A percentile compares a stretch with the other conserved stretches of the same genome.
phyloP scores from a whole-genome alignment of 2,888 invertebrate species.

The Blera fallax region DNA sequence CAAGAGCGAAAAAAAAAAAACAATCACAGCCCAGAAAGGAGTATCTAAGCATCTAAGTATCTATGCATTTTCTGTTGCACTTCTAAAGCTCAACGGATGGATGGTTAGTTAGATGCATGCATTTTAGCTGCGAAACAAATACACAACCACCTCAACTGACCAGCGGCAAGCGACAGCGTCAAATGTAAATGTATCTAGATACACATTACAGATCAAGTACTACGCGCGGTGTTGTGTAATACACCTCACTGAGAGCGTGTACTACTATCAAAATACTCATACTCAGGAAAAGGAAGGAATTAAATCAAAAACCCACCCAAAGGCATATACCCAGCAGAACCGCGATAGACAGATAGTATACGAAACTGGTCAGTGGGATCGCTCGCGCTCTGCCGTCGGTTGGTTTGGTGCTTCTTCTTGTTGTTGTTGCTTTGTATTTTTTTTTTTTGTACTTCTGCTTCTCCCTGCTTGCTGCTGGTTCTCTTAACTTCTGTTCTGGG shows the following conservation, averaged over 20 bases:
- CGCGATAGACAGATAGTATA: conserved; percentile 35
- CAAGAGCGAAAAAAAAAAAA: background rate
- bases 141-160: conserved; percentile 3
- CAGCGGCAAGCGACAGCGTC: conserved; percentile 13
- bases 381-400: background rate
- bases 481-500: conserved; percentile 67
- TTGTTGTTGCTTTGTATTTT: conserved; percentile 12
- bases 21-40: conserved; percentile 16
- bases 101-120: conserved; percentile 9
- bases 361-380: conserved; percentile 67
- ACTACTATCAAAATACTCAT: conserved; percentile 38
- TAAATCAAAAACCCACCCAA: conserved; percentile 40
- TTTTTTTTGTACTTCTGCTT: conserved; percentile 18
- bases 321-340: conserved; percentile 16
- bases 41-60: conserved; percentile 32
- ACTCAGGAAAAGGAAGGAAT: conserved; percentile 49
- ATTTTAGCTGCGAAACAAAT: background rate
- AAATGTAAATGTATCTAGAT: conserved; percentile 61
- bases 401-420: background rate
- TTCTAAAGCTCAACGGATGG: conserved; percentile 48
- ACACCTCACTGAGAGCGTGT: conserved; percentile 9
- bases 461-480: background rate
- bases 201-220: conserved; percentile 15
- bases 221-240: conserved; percentile 20
- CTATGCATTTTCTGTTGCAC: conserved; percentile 11